Evolutionary conservation across 2,888 invertebrate genomes (phyloP).

Genomic region (Drosophila nr. perissopoda): DNA sequence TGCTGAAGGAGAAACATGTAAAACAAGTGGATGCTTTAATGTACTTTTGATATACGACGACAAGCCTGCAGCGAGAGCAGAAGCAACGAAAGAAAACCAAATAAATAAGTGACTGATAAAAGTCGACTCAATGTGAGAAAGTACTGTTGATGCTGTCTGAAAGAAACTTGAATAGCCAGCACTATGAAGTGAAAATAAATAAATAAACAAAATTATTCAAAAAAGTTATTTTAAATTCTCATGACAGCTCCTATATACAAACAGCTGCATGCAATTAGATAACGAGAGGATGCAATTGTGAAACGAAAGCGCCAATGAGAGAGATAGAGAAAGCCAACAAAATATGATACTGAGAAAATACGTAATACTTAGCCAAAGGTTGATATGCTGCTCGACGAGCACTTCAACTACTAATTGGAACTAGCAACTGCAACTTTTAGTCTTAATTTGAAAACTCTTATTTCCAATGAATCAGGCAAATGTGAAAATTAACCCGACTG

Average conservation of each 20-base stretch:
- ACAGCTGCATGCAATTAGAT: slow-evolving; percentile 74
- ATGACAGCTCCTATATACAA: slow-evolving; percentile 69
- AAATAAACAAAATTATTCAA: slow-evolving; percentile 70
- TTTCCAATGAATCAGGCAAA: slow-evolving; percentile 30
- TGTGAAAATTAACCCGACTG: not conserved
- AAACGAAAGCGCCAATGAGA: slow-evolving; percentile 49
- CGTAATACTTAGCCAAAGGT: slow-evolving; percentile 40
- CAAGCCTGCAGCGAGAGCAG: slow-evolving; percentile 36
- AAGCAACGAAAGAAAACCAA: slow-evolving; percentile 50
- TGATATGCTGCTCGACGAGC: slow-evolving; percentile 47
- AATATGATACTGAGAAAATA: slow-evolving; percentile 6
- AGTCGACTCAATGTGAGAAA: slow-evolving; percentile 24
- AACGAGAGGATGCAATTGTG: slow-evolving; percentile 59
- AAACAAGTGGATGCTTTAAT: not conserved
- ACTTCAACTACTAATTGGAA: slow-evolving; percentile 48
- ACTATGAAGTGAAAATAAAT: slow-evolving; percentile 65
- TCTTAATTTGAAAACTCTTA: slow-evolving; percentile 51
- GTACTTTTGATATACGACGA: slow-evolving; percentile 59
- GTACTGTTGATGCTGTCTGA: not conserved
- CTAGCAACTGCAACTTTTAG: slow-evolving; percentile 22
- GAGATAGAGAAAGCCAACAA: slow-evolving; percentile 22
- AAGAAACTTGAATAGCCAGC: slow-evolving; percentile 54
- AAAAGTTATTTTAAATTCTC: slow-evolving; percentile 71
- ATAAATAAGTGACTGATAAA: slow-evolving; percentile 70
- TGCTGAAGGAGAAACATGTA: slow-evolving; percentile 2